These are phyloP conservation scores for Macrosoma leucophasiata DNA, from an alignment of 2,888 invertebrate species.

Conservation along the genomic window DNA sequence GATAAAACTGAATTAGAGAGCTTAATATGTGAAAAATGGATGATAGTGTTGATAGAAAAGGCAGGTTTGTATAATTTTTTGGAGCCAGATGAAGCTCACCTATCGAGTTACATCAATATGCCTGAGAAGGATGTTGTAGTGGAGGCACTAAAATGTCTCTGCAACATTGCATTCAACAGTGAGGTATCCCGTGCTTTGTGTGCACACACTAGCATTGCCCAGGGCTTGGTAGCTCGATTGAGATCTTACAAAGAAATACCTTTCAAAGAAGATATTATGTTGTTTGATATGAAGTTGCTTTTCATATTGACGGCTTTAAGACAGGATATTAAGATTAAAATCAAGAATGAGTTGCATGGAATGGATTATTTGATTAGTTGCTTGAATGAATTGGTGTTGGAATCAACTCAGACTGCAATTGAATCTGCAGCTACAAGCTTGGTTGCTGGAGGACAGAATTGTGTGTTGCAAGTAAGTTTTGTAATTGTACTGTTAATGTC, in stretches of 20 bases:
- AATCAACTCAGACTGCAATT: slow-evolving; percentile 39
- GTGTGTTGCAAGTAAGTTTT: slow-evolving; percentile 42
- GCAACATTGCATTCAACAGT: slow-evolving; percentile 89
- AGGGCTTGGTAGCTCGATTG: slow-evolving; percentile 83
- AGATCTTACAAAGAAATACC: slow-evolving; percentile 79
- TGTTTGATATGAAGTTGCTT: slow-evolving; percentile 90
- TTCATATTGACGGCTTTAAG: slow-evolving; percentile 92
- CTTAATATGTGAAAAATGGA: slow-evolving; percentile 80
- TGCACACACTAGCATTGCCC: slow-evolving; percentile 77
- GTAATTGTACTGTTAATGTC: too few relatives aligned
- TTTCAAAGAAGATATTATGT: slow-evolving; percentile 82
- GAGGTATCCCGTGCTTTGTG: slow-evolving; percentile 58
- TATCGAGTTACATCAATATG: slow-evolving; percentile 43
- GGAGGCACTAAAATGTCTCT: slow-evolving; percentile 91
- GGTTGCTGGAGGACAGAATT: slow-evolving; percentile 32
- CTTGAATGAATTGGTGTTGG: slow-evolving; percentile 78
- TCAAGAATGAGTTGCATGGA: slow-evolving; percentile 82
- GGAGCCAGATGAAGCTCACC: slow-evolving; percentile 47
- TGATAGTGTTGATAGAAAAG: slow-evolving; percentile 79
- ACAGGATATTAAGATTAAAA: slow-evolving; percentile 78
- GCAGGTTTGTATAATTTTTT: slow-evolving; percentile 76
- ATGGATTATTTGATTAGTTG: slow-evolving; percentile 80
- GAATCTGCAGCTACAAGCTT: slow-evolving; percentile 35
- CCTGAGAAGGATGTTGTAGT: slow-evolving; percentile 75
- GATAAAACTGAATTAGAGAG: slow-evolving; percentile 84